These are phyloP conservation scores for Leptinotarsa texana DNA, from an alignment of 1,140 invertebrate genomes.

Conservation along the genomic window DNA sequence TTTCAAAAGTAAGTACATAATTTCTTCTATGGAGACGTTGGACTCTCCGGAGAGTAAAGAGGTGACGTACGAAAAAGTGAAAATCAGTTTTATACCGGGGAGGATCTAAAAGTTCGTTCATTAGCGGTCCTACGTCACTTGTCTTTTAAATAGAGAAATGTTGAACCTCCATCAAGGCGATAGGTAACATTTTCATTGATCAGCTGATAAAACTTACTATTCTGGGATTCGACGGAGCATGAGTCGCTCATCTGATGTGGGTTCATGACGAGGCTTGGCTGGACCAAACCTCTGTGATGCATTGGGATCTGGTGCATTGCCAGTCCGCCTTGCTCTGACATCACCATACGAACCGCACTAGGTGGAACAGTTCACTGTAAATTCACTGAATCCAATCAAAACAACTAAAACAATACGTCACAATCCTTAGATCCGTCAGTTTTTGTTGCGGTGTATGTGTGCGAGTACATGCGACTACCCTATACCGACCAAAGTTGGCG, in stretches of 20 bases:
- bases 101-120: no score
- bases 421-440: no score
- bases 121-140: no score
- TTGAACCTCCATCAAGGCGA: no score
- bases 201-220: conserved; percentile 49
- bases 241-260: conserved; percentile 57
- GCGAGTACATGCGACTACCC: background rate
- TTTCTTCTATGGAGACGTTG: no score
- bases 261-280: conserved; percentile 63
- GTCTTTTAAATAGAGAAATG: no score
- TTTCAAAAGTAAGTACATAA: no score
- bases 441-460: background rate
- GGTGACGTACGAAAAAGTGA: no score
- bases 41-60: no score
- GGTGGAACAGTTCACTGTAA: conserved; percentile 36
- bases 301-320: conserved; percentile 63
- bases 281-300: conserved; percentile 62
- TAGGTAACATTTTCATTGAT: background rate
- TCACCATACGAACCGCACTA: conserved; percentile 58
- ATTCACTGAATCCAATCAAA: conserved; percentile 21
- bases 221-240: conserved; percentile 52
- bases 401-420: background rate
- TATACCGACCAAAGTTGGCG: conserved; percentile 8
- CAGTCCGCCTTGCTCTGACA: conserved; percentile 64
- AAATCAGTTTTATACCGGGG: no score